Evolutionary conservation across 2,888 invertebrate genomes (phyloP), one percentile per base, ranked within the genome.

Genomic region (Furcula furcula): DNA sequence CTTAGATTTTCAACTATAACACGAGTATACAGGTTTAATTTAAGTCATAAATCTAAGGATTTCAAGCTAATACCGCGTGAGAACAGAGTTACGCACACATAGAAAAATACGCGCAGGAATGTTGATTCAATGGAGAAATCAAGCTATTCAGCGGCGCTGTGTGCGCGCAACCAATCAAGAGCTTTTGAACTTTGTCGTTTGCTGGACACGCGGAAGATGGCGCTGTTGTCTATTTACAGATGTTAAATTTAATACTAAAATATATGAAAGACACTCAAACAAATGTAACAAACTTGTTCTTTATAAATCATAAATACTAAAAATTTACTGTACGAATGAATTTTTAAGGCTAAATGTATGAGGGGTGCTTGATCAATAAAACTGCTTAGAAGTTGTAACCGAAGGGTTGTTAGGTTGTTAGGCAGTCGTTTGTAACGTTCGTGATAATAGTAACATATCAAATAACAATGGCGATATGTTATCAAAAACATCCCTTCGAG

Each of bases 91-190:
- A 86, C 85, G 29, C 85, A 87, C 86, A 85, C 85, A 84, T 67
- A 15, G 27, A 76, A 64, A 70, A 47, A 53, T 85, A 86, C 87
- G 86, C 86, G 82, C 50, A 85, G 88, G 89, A 89, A 89, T 89
- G 88, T 87, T 77, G 87, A 80, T 80, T 87, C 83, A 86, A 86
- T 86, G 83, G 85, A 83, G 85, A 86, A 87, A 87, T 87, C 83
- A 78, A 82, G 82, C 84, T 75, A 79, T 79, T 77, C 78, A 75
- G 70, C 75, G 68, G 68, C 64, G 66, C 61, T 67, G 65, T 63
- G 71, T 71, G 74, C 65, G 67, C 65, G 56, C 68, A 69, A 59
- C 82, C 78, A 79, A 78, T 78, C 53, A 65, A 45, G 72, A 85
- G 85, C 85, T 86, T 87, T 82, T 59, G 55, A 65, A 70, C 76